Evolutionary conservation across 2,888 invertebrate genomes (phyloP).

Genomic region (Darwinula stevensoni): DNA sequence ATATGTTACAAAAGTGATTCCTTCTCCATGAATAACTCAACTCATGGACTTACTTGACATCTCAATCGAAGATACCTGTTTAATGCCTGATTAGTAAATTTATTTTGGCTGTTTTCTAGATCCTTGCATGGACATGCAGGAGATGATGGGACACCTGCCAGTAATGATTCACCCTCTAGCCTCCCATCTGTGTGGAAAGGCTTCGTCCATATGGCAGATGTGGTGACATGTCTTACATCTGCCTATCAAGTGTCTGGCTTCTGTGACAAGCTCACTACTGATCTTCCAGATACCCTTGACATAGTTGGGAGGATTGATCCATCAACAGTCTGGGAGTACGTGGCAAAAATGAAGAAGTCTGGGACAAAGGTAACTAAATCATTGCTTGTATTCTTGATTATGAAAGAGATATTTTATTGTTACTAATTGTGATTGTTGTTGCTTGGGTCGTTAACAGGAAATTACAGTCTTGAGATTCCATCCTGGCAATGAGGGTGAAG

Average conservation of each 20-base stretch:
- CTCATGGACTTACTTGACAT: too few species aligned
- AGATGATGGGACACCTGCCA: conserved; percentile 6
- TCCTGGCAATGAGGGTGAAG: conserved; percentile 51
- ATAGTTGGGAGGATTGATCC: conserved; percentile 76
- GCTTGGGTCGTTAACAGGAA: conserved; percentile 20
- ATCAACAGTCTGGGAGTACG: conserved; percentile 70
- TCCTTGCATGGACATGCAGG: too few species aligned
- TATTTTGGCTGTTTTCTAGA: too few species aligned
- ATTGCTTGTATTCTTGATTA: too few species aligned
- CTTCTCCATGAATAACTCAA: too few species aligned
- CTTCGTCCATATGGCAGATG: conserved; percentile 62
- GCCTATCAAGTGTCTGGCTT: conserved; percentile 29
- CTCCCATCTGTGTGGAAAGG: conserved; percentile 52
- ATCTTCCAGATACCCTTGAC: conserved; percentile 36
- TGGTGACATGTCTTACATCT: conserved; percentile 53
- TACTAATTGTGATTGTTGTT: too few species aligned
- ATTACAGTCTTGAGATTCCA: conserved; percentile 50
- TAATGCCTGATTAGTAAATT: too few species aligned
- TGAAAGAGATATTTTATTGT: conserved; percentile 3
- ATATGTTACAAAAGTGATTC: too few species aligned
- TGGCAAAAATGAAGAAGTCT: conserved; percentile 58
- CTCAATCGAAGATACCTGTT: too few species aligned
- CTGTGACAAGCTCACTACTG: conserved; percentile 32
- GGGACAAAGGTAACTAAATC: conserved; percentile 30
- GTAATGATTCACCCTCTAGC: conserved; percentile 12